Evolutionary conservation across 2,888 invertebrate species (phyloP).

Genomic region (Mesodorylaimus sp.): DNA sequence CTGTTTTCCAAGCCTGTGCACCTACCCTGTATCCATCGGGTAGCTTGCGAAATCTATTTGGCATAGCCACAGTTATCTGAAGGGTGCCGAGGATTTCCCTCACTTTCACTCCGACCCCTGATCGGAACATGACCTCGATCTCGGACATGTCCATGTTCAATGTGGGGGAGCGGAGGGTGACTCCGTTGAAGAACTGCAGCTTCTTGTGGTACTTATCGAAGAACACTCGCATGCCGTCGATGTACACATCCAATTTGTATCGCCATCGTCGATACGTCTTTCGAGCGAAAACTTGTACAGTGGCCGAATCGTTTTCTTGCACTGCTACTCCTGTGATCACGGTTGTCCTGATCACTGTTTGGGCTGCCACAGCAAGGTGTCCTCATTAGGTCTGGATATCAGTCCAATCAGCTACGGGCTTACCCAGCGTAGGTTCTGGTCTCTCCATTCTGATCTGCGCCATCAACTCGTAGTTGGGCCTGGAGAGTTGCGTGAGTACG

Average conservation of each 20-base stretch:
- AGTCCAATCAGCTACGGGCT: too few species aligned
- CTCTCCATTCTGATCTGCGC: constrained; percentile 13
- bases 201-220: constrained; percentile 68
- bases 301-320: constrained; percentile 60
- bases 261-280: constrained; percentile 10
- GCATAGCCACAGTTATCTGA: constrained; percentile 1
- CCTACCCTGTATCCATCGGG: too few species aligned
- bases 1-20: neutral
- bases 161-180: constrained; percentile 74
- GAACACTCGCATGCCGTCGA: constrained; percentile 59
- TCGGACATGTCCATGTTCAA: constrained; percentile 78
- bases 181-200: constrained; percentile 74
- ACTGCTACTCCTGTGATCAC: constrained; percentile 39
- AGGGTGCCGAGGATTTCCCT: constrained; percentile 4
- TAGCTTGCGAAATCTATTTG: neutral
- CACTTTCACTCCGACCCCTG: constrained; percentile 4
- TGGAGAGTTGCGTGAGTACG: constrained; percentile 42
- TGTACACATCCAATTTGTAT: constrained; percentile 54
- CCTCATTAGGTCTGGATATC: too few species aligned
- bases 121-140: constrained; percentile 43
- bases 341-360: constrained; percentile 22
- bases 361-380: constrained; percentile 12
- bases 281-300: constrained; percentile 43
- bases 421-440: constrained; percentile 11
- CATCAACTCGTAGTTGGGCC: constrained; percentile 2